These are phyloP conservation scores for Caenorhabditis afra DNA, from an alignment of 2,888 invertebrate genomes.

Conservation along the genomic window DNA sequence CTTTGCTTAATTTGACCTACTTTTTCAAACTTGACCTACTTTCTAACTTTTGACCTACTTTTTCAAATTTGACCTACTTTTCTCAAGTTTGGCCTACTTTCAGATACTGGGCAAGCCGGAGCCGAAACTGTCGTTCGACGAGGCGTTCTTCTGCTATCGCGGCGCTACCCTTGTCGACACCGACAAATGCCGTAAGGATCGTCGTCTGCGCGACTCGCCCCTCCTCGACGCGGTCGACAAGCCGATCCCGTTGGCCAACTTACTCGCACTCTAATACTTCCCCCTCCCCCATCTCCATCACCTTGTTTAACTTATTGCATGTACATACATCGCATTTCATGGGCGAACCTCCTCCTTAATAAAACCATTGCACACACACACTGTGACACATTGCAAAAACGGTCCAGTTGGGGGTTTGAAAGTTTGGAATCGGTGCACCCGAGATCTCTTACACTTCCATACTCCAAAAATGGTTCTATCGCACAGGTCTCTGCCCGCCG, in stretches of 20 bases:
- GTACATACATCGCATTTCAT: slow-evolving; percentile 15
- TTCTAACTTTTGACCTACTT: too few species aligned
- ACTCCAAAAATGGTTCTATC: too few species aligned
- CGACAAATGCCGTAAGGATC: slow-evolving; percentile 72
- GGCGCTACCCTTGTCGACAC: slow-evolving; percentile 68
- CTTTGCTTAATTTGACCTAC: too few species aligned
- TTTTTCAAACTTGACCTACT: too few species aligned
- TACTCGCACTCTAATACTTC: slow-evolving; percentile 61
- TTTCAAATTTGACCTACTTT: too few species aligned
- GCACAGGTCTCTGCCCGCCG: slow-evolving; percentile 62
- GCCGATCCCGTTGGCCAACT: slow-evolving; percentile 60
- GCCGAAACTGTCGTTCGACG: slow-evolving; percentile 73
- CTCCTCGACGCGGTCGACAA: slow-evolving; percentile 48
- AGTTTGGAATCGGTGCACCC: too few species aligned
- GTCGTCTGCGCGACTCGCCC: slow-evolving; percentile 64
- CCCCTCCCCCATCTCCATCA: not conserved
- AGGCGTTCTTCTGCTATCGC: slow-evolving; percentile 79
- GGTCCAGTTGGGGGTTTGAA: slow-evolving; percentile 1
- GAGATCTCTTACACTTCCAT: too few species aligned
- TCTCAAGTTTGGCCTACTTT: too few species aligned
- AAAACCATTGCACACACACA: slow-evolving; percentile 40
- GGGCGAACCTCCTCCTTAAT: too few species aligned
- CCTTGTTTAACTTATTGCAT: slow-evolving; percentile 36
- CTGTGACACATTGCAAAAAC: too few species aligned
- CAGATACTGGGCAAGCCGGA: slow-evolving; percentile 77